Percentiles rank a stretch among this genome's conserved stretches.
Evolutionary conservation across 1,140 invertebrate genomes (phyloP).

Genomic region (Philotrypesis tridentata): DNA sequence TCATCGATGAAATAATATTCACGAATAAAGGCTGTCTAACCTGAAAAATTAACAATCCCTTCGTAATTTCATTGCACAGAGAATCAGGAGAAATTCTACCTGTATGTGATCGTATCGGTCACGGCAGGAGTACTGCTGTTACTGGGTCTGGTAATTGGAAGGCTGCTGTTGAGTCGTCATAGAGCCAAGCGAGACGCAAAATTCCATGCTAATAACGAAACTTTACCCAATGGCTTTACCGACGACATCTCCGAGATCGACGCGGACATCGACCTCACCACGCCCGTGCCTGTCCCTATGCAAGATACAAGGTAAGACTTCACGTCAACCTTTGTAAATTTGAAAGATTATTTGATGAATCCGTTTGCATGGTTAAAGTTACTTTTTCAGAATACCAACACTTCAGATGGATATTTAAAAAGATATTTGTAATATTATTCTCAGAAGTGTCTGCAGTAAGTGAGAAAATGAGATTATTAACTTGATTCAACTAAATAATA

Average conservation of each 20-base stretch:
- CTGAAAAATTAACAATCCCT: slow-evolving; percentile 27
- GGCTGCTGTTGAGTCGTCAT: slow-evolving; percentile 78
- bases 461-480: no score
- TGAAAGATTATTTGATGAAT: not conserved
- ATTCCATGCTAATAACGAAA: slow-evolving; percentile 76
- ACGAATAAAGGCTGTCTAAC: not conserved
- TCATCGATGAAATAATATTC: not conserved
- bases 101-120: slow-evolving; percentile 84
- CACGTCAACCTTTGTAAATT: not conserved
- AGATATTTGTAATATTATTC: no score
- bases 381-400: no score
- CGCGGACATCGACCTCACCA: slow-evolving; percentile 81
- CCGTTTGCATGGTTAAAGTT: no score
- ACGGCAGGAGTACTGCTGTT: slow-evolving; percentile 80
- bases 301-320: slow-evolving; percentile 66
- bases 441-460: no score
- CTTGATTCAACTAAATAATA: no score
- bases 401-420: no score
- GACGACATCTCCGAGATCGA: slow-evolving; percentile 84
- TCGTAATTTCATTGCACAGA: slow-evolving; percentile 74
- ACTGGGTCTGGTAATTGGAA: slow-evolving; percentile 79
- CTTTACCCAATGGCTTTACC: slow-evolving; percentile 81
- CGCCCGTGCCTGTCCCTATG: slow-evolving; percentile 75
- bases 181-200: slow-evolving; percentile 73
- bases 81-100: slow-evolving; percentile 84